phyloP scores from a whole-genome alignment of 2,113 vertebrate species.

The Otis tarda region DNA sequence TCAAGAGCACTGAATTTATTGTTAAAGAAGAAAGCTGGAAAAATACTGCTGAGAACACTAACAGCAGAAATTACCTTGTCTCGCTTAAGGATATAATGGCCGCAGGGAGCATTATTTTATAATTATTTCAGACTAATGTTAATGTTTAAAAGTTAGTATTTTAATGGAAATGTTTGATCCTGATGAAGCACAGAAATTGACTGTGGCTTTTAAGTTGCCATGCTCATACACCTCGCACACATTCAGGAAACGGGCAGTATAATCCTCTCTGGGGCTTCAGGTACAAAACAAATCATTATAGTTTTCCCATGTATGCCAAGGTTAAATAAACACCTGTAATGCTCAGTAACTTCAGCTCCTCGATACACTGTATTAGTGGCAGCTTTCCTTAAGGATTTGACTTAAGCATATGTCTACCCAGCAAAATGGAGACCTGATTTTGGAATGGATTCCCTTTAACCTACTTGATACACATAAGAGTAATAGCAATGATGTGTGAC shows the following conservation, averaged over 20 bases:
- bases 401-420: background rate
- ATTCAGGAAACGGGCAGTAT: background rate
- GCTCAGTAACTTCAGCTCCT: background rate
- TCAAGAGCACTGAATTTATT: constrained; percentile 15
- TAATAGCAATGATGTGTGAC: background rate
- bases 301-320: constrained; percentile 26
- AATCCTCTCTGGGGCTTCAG: constrained; percentile 6
- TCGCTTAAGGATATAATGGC: background rate
- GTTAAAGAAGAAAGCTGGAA: constrained; percentile 7
- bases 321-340: constrained; percentile 43
- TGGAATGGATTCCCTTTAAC: constrained; percentile 1
- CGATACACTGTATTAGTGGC: background rate
- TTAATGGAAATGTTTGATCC: constrained; percentile 66
- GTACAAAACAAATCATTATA: constrained; percentile 23
- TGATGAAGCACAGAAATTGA: constrained; percentile 31
- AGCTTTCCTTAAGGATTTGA: constrained; percentile 51
- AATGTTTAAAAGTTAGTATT: constrained; percentile 58
- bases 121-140: constrained; percentile 65
- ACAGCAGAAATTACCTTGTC: constrained; percentile 27
- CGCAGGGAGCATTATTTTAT: constrained; percentile 20
- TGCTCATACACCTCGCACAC: constrained; percentile 13
- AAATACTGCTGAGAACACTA: background rate
- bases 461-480: background rate
- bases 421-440: background rate
- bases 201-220: constrained; percentile 32